Conservation (phyloP, 2,888 invertebrate genomes). For the Drosophila kanekoi region DNA sequence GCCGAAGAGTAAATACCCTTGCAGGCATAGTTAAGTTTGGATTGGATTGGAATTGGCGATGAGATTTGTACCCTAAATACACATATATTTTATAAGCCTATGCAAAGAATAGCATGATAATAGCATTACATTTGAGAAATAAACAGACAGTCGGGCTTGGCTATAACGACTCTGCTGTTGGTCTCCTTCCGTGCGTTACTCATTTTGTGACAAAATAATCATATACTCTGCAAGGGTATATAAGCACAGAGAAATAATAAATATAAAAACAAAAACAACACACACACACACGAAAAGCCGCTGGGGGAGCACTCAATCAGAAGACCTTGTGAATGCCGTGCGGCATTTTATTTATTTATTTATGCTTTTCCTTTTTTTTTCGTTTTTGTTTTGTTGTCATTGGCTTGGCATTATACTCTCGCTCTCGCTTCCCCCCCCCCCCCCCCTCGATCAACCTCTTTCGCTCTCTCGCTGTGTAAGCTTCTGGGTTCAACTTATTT, state of each 20-base stretch:
- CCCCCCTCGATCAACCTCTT: no score
- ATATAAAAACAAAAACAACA: slow-evolving; percentile 13
- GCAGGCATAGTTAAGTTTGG: not conserved
- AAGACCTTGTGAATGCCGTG: slow-evolving; percentile 78
- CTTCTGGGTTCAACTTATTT: not conserved
- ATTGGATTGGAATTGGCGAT: no score
- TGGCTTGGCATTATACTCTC: slow-evolving; percentile 9
- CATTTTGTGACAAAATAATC: not conserved
- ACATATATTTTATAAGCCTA: no score
- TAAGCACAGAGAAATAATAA: slow-evolving; percentile 5
- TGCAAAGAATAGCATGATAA: no score
- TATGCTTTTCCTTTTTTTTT: slow-evolving; percentile 5
- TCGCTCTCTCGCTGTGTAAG: not conserved
- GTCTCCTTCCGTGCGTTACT: not conserved
- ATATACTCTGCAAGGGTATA: slow-evolving; percentile 1
- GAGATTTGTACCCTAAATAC: no score
- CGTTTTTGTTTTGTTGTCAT: slow-evolving; percentile 20
- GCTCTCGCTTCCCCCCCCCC: not conserved
- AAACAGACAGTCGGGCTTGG: no score
- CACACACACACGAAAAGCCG: slow-evolving; percentile 21
- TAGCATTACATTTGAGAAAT: no score
- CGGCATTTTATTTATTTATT: slow-evolving; percentile 42
- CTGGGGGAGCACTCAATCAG: slow-evolving; percentile 35
- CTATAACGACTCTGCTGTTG: no score
- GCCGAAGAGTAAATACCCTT: slow-evolving; percentile 5